Percentiles rank a stretch among this genome's conserved stretches.
Conservation (phyloP, 2,113 vertebrate genomes). For the Tylochromis polylepis region DNA sequence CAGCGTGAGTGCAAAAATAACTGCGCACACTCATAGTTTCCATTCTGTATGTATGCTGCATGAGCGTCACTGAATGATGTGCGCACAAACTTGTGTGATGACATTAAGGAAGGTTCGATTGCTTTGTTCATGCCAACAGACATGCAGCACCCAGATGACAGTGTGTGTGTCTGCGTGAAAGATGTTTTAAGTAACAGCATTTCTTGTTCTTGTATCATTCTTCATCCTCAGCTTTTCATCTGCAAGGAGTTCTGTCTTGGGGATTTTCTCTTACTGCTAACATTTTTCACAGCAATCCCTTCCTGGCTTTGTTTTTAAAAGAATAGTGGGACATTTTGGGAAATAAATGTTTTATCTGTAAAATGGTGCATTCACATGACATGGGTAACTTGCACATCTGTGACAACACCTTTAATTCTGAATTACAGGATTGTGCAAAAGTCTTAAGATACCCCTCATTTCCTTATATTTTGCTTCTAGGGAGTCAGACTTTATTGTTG, state of each 20-base stretch:
- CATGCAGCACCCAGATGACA: neutral
- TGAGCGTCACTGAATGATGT: neutral
- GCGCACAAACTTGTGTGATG: neutral
- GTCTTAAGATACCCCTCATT: neutral
- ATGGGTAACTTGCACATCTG: neutral
- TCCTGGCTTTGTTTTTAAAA: neutral
- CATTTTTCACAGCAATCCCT: neutral
- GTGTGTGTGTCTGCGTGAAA: neutral
- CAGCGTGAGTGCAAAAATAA: neutral
- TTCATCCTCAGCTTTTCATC: constrained; percentile 25
- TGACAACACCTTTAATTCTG: neutral
- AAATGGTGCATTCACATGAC: neutral
- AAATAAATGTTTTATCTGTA: neutral
- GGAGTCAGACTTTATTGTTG: neutral
- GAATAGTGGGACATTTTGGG: constrained; percentile 1
- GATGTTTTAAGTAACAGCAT: neutral
- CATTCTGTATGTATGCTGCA: neutral
- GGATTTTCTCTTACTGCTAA: neutral
- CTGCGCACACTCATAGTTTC: neutral
- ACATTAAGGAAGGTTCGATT: neutral
- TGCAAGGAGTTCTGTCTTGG: neutral
- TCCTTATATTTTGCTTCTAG: neutral
- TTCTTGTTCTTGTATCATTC: constrained; percentile 4
- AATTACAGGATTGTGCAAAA: neutral
- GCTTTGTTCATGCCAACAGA: neutral